phyloP scores from a whole-genome alignment of 92 coral and sea anemone species.

The Anthopleura xanthogrammica region DNA sequence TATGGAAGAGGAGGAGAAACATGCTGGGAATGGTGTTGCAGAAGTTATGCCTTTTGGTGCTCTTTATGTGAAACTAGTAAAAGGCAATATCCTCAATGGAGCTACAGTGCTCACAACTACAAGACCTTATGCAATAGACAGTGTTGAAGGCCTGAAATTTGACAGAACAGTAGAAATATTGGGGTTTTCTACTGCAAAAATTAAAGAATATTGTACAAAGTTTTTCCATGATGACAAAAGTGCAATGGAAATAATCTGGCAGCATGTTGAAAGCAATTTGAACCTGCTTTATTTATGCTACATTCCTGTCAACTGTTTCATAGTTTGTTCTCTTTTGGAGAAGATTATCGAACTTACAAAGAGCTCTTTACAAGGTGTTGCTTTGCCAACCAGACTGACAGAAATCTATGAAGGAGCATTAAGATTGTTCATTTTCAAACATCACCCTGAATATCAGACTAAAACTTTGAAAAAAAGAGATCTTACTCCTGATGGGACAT shows the following conservation, averaged over 20 bases:
- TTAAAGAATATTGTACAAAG: slow-evolving; percentile 32
- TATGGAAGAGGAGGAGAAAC: slow-evolving; percentile 10
- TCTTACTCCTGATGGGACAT: not conserved
- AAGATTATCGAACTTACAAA: not conserved
- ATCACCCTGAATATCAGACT: slow-evolving; percentile 28
- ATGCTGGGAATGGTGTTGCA: not conserved
- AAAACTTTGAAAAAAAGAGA: slow-evolving; percentile 20
- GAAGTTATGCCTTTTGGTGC: slow-evolving; percentile 28
- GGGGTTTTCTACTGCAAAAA: slow-evolving; percentile 53
- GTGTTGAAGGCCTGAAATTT: slow-evolving; percentile 13
- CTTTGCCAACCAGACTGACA: slow-evolving; percentile 27
- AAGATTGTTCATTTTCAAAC: slow-evolving; percentile 27
- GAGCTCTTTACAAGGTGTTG: not conserved
- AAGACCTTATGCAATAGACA: slow-evolving; percentile 43
- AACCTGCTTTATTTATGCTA: slow-evolving; percentile 47
- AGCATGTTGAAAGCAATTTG: slow-evolving; percentile 21
- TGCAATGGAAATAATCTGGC: slow-evolving; percentile 19
- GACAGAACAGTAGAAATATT: slow-evolving; percentile 50
- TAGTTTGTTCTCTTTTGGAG: slow-evolving; percentile 27
- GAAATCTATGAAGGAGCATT: slow-evolving; percentile 25
- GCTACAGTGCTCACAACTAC: slow-evolving; percentile 60
- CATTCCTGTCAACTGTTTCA: slow-evolving; percentile 60
- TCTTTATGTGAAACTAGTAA: slow-evolving; percentile 37
- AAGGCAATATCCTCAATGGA: slow-evolving; percentile 30
- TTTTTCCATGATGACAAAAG: slow-evolving; percentile 15